These are phyloP conservation scores for Melanotaenia boesemani DNA, from an alignment of 2,797 vertebrate genomes.

Conservation along the genomic window DNA sequence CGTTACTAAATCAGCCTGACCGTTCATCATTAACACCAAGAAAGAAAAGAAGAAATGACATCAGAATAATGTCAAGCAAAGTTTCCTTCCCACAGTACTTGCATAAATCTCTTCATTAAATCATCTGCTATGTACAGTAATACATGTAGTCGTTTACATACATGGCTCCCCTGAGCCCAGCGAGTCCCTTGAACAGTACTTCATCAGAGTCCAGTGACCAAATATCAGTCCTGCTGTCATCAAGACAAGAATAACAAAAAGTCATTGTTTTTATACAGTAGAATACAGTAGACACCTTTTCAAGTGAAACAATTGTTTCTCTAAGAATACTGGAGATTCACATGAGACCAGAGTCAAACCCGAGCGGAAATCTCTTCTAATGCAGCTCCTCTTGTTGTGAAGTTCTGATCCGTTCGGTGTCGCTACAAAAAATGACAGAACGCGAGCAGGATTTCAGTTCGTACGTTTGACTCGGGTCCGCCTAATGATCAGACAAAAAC, in stretches of 20 bases:
- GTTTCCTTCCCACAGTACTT: slow-evolving; percentile 58
- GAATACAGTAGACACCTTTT: slow-evolving; percentile 74
- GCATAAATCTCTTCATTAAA: slow-evolving; percentile 79
- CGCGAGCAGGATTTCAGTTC: slow-evolving; percentile 8
- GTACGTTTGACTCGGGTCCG: slow-evolving; percentile 37
- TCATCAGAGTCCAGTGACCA: slow-evolving; percentile 44
- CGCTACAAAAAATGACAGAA: background rate
- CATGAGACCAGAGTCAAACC: slow-evolving; percentile 54
- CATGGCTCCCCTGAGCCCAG: slow-evolving; percentile 34
- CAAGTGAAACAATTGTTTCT: slow-evolving; percentile 68
- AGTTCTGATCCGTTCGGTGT: background rate
- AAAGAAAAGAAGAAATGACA: slow-evolving; percentile 38
- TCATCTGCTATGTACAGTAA: slow-evolving; percentile 77
- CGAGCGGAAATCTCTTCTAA: slow-evolving; percentile 22
- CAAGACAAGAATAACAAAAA: slow-evolving; percentile 42
- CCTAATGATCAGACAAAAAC: slow-evolving; percentile 51
- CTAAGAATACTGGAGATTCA: slow-evolving; percentile 63
- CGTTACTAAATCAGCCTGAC: slow-evolving; percentile 22
- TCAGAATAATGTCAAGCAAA: slow-evolving; percentile 45
- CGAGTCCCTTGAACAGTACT: slow-evolving; percentile 43
- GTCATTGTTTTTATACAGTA: slow-evolving; percentile 63
- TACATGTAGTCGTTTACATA: slow-evolving; percentile 56
- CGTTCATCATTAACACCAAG: slow-evolving; percentile 33
- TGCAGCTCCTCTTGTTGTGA: slow-evolving; percentile 1
- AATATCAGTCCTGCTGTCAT: slow-evolving; percentile 35